A percentile compares a stretch with the other conserved stretches of the same genome.
Evolutionary conservation across 2,888 invertebrate species (phyloP).

Genomic region (Rotaria socialis): DNA sequence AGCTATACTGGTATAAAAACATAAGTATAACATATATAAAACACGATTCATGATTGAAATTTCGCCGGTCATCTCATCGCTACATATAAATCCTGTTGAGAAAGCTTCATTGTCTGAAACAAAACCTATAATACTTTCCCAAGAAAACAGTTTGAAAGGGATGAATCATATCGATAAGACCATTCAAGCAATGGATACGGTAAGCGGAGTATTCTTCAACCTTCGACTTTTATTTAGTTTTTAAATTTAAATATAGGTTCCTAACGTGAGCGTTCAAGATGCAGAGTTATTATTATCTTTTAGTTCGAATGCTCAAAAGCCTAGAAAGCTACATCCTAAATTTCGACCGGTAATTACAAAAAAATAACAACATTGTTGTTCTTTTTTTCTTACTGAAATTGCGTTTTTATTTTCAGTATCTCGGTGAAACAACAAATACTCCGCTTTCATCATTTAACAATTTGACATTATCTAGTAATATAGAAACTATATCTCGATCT

Average conservation of each 20-base stretch:
- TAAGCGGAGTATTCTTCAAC: neutral
- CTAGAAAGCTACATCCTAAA: slow-evolving; percentile 9
- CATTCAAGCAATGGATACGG: neutral
- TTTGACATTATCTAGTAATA: neutral
- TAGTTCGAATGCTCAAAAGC: neutral
- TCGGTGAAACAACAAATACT: neutral
- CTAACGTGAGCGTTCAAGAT: neutral
- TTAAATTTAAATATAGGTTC: neutral
- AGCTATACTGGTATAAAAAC: neutral
- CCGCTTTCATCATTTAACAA: neutral
- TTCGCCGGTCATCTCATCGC: neutral
- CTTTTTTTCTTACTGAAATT: neutral
- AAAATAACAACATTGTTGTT: neutral
- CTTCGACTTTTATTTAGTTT: neutral
- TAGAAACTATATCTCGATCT: neutral
- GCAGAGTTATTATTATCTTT: neutral
- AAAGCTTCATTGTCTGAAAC: neutral
- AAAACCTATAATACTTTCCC: neutral
- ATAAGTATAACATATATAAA: neutral
- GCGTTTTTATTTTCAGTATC: neutral
- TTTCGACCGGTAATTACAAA: neutral
- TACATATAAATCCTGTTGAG: neutral
- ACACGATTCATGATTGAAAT: neutral
- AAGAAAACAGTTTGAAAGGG: neutral
- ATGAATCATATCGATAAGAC: neutral